phyloP scores from a whole-genome alignment of 2,888 invertebrate species.

The Gerris lacustris region DNA sequence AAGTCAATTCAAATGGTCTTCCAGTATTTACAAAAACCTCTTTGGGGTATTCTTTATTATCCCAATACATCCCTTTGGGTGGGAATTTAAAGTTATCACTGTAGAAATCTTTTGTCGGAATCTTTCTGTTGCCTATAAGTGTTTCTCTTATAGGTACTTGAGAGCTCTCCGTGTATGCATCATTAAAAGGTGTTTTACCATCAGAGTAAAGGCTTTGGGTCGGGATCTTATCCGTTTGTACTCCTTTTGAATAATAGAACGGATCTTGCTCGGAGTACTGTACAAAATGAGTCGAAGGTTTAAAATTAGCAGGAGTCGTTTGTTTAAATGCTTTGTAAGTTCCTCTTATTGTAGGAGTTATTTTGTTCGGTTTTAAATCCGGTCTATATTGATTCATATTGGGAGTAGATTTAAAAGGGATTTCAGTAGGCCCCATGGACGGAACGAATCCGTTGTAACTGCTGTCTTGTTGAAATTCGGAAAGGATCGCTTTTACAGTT shows the following conservation, averaged over 20 bases:
- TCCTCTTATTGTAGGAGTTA: slow-evolving; percentile 19
- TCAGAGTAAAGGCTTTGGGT: slow-evolving; percentile 14
- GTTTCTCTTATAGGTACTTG: slow-evolving; percentile 14
- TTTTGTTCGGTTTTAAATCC: slow-evolving; percentile 31
- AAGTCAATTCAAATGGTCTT: slow-evolving; percentile 1
- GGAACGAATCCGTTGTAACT: slow-evolving; percentile 27
- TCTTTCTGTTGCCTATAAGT: background rate
- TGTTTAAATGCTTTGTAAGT: slow-evolving; percentile 25
- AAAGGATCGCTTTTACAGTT: background rate
- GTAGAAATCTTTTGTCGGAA: background rate
- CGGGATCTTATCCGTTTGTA: slow-evolving; percentile 13
- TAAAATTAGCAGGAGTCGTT: slow-evolving; percentile 38
- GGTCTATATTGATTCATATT: background rate
- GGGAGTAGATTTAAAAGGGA: slow-evolving; percentile 5
- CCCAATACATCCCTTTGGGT: background rate
- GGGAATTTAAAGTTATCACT: background rate
- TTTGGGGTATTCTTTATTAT: background rate
- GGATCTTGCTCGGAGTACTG: slow-evolving; percentile 44
- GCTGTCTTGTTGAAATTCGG: slow-evolving; percentile 15
- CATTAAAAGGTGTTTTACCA: slow-evolving; percentile 26
- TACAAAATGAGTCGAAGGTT: slow-evolving; percentile 33
- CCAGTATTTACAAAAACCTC: background rate
- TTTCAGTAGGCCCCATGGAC: slow-evolving; percentile 33
- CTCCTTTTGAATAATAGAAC: slow-evolving; percentile 34
- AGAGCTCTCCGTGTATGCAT: slow-evolving; percentile 36